Evolutionary conservation across 2,888 invertebrate genomes (phyloP).

Genomic region (Cephus pygmeus): DNA sequence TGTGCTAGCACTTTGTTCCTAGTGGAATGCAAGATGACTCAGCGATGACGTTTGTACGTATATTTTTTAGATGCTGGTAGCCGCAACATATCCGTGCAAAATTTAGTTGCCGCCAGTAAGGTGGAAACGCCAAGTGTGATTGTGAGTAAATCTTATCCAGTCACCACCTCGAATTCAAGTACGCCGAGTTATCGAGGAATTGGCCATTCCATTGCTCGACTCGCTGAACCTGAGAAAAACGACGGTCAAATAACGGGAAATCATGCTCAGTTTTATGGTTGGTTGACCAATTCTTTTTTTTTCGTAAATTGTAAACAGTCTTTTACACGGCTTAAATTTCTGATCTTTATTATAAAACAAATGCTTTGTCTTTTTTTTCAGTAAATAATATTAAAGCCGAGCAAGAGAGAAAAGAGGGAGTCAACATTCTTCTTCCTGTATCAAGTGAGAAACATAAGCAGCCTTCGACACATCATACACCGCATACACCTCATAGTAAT

Average conservation of each 20-base stretch:
- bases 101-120: slow-evolving; percentile 53
- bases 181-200: slow-evolving; percentile 53
- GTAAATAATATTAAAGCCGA: slow-evolving; percentile 55
- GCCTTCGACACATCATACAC: slow-evolving; percentile 58
- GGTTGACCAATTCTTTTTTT: slow-evolving; percentile 7
- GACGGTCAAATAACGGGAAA: slow-evolving; percentile 47
- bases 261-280: slow-evolving; percentile 59
- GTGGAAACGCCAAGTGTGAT: slow-evolving; percentile 69
- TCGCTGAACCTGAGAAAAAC: slow-evolving; percentile 55
- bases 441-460: slow-evolving; percentile 55
- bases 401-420: slow-evolving; percentile 51
- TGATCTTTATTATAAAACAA: not conserved
- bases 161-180: slow-evolving; percentile 52
- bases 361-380: slow-evolving; percentile 26
- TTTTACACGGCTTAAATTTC: not conserved
- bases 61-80: slow-evolving; percentile 49
- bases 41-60: slow-evolving; percentile 6
- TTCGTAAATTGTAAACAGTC: not conserved
- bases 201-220: slow-evolving; percentile 57
- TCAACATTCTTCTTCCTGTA: slow-evolving; percentile 39
- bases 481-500: slow-evolving; percentile 55
- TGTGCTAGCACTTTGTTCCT: slow-evolving; percentile 12
- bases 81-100: slow-evolving; percentile 55
- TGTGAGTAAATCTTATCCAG: slow-evolving; percentile 67
- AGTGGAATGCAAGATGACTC: slow-evolving; percentile 16